Evolutionary conservation across 2,888 invertebrate genomes (phyloP), one percentile per base, ranked within the genome.

Genomic region (Melanophora roralis): DNA sequence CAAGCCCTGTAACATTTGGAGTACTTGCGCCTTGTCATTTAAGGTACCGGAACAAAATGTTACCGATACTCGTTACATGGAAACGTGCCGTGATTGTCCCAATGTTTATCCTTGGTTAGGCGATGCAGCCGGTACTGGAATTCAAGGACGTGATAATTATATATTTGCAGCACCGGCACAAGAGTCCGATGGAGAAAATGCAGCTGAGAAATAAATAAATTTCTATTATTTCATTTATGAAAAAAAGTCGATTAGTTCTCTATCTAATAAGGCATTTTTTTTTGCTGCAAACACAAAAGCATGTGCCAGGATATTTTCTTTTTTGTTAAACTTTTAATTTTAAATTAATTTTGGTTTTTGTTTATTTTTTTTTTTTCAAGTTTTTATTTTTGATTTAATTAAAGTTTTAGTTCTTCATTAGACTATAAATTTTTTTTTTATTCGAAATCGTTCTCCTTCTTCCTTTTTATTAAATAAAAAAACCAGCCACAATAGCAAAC

Each of bases 101-200:
- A 94, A 94, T 82, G 92, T 93, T 89, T 94, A 95, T 90, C 97
- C 97, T 2, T 97, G 97, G 97, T 89, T 97, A 81, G 96, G 96
- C 27, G 96, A 97, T 89, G 94, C 96, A 1, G 95, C 93, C 84
- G 96, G 96, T 68, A 94, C 95, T 23, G 96, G 96, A 11, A 93
- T 95, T 82, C 92, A 93, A 34, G 94, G 94, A 53, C 94, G 92
- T 83, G 96, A 96, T 87, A 95, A 94, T 89, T 96, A 96, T 88
- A 88, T 88, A 55, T 88, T 86, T 80, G 83, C 84, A 51, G 86
- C 83, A 53, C 71, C 83, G 40, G 23, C 32, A 5, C 72, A 59
- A 19, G 83, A 80, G 11, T 45, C 68, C 36, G 45, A 64, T n/a
- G 76, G 45, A 16, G 80, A 72, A 45, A 53, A 12, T 68, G 76